Evolutionary conservation across 2,797 vertebrate species (phyloP), one percentile per base, ranked within the genome.

Genomic region (Varecia variegata): DNA sequence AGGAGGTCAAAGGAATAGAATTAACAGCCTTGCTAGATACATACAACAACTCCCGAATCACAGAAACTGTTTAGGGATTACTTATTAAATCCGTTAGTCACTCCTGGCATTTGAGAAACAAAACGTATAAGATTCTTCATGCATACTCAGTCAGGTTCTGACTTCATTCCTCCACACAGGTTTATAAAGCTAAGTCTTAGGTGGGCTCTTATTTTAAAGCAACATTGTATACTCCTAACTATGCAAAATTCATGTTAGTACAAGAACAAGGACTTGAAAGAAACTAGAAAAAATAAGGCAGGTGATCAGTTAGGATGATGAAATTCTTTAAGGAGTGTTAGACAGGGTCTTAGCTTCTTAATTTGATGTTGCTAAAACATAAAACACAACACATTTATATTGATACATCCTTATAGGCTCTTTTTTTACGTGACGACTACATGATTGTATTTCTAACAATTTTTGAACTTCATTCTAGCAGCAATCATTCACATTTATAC

Each of bases 401-500:
- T 80, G 14, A 88, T 81, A 95, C 6, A 35, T 62, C 21, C 23
- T 94, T 83, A 77, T 6, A 87, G 40, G 32, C 21, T 73, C 38
- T 88, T 71, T 74, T 43, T 83, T 84, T 32, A 2, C 32, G 87
- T 56, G 21, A 83, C 84, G 20, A 91, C 50, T 86, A 54, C 13
- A 54, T 73, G 56, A 86, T 38, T 80, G 40, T 83, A 95, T 95
- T 91, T 93, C 52, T 93, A 89, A 94, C n/a, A 85, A 94, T 2
- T 3, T 8, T n/a, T 71, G 20, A 0, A 60, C 9, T 14, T 80
- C 74, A 52, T 91, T 94, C 67, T 93, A 80, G 21, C 73, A 92
- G n/a, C 14, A 94, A 71, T 94, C 73, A 93, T 94, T 96, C 70
- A 84, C 38, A 87, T 50, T 93, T 43, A 96, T 30, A 93, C 12